Base-by-base conservation (phyloP, 1,140 invertebrate species). In the Drosophila elegans region DNA sequence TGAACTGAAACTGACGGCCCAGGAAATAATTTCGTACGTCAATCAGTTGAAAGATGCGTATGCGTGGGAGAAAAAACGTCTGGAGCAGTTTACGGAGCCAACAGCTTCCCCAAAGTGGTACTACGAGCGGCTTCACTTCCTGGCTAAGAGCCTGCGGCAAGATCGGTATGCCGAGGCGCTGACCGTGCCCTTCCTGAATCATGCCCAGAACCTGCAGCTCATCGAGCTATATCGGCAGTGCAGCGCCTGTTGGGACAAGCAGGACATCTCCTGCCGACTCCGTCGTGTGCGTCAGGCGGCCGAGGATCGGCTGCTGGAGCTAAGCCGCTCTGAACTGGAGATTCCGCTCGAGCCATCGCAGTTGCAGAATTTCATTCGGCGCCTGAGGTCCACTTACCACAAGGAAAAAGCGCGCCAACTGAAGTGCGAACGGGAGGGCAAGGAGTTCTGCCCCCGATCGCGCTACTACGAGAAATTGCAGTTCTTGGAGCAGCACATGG, bases 201-300 rank as follows among this genome's bases (percentile, higher is more conserved):
- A 60, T 10, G 29, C 38, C 7, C 59, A 78, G 25, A 49, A 72
- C 25, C n/a, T 64, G 1, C 55, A 64, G 21, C 69, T 78, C 32
- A 78, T 78, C 12, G 54, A 78, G 27, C 49, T 78, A 2, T 78
- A 78, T 38, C 60, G 34, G 3, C 68, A 71, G 13, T 73, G 75
- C 13, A 21, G 44, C 3, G 27, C 36, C 0, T 51, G 29, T 16
- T 79, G 68, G 77, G 61, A 78, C 21, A 79, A 74, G 75, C 68
- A 67, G 36, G 61, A 78, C 41, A 13, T 74, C 45, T 51, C 29
- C 36, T 79, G 75, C 4, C 75, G 76, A 0, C 45, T 78, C 41
- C 21, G 66, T 3, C 34, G 52, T 5, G 67, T 78, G 0, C 74
- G 76, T 3, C 12, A 52, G 7, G 66, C 12, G 34, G 75, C 76